A percentile compares a stretch with the other conserved stretches of the same genome.
These are phyloP conservation scores for Drosophila pseudoananassae DNA, from an alignment of 1,140 invertebrate genomes.

Conservation along the genomic window DNA sequence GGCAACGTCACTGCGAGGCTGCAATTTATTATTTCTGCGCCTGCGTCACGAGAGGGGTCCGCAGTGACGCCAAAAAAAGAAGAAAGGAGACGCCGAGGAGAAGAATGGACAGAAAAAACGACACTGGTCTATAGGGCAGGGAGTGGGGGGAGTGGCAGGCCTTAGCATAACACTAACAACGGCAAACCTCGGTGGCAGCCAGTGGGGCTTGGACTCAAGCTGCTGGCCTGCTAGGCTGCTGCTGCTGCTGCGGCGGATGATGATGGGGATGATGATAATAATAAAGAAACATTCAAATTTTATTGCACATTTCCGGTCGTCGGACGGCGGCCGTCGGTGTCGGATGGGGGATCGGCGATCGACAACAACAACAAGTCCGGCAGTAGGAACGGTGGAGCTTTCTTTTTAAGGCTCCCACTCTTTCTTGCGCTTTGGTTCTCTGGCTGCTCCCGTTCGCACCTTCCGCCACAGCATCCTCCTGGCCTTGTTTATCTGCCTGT, in stretches of 20 bases:
- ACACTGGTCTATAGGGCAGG: constrained; percentile 30
- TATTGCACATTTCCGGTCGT: constrained; percentile 84
- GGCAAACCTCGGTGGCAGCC: constrained; percentile 30
- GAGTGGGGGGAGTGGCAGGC: constrained; percentile 39
- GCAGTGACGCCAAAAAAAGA: constrained; percentile 4
- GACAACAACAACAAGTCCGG: constrained; percentile 2
- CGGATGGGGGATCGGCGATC: constrained; percentile 47
- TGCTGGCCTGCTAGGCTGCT: constrained; percentile 26
- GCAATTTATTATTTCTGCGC: constrained; percentile 71
- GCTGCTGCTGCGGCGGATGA: constrained; percentile 57
- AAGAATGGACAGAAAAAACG: constrained; percentile 3
- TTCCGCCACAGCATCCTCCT: constrained; percentile 23
- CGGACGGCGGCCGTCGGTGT: constrained; percentile 32
- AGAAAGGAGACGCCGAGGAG: constrained; percentile 15
- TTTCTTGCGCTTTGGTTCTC: constrained; percentile 14
- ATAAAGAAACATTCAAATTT: constrained; percentile 83
- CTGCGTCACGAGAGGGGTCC: constrained; percentile 65
- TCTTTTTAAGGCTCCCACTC: constrained; percentile 49
- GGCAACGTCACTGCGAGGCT: constrained; percentile 74
- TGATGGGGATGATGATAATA: constrained; percentile 80
- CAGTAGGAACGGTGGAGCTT: constrained; percentile 31
- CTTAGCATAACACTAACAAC: constrained; percentile 42
- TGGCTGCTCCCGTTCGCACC: constrained; percentile 15
- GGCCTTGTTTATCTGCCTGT: constrained; percentile 33
- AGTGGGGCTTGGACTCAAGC: constrained; percentile 44